Conservation (phyloP, 1,140 invertebrate genomes). For the Aphelenchoides besseyi region DNA sequence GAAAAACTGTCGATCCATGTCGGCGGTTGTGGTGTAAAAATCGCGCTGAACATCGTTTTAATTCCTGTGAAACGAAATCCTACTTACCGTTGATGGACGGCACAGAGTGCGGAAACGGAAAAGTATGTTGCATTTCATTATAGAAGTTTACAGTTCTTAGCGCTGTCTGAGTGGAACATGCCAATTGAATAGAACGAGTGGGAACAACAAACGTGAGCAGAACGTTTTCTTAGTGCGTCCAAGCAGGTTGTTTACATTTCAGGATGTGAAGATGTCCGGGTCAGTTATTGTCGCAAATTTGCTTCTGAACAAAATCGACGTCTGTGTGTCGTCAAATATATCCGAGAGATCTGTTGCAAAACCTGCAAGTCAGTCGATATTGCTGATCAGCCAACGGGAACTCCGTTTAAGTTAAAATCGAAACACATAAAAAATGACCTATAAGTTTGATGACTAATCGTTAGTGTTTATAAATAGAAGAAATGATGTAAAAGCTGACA, state of each 20-base stretch:
- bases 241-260: neutral
- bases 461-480: no score
- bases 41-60: constrained; percentile 32
- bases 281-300: constrained; percentile 14
- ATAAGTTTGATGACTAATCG: neutral
- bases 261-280: constrained; percentile 7
- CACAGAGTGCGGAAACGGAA: constrained; percentile 45
- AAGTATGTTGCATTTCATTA: constrained; percentile 26
- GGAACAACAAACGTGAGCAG: neutral
- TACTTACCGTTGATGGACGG: constrained; percentile 56
- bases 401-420: neutral
- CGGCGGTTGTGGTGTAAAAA: constrained; percentile 57
- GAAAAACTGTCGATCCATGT: constrained; percentile 37
- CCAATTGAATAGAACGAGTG: neutral
- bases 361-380: constrained; percentile 2
- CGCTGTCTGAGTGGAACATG: constrained; percentile 6
- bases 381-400: neutral
- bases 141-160: neutral
- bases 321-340: neutral
- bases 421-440: neutral
- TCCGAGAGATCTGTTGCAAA: constrained; percentile 13
- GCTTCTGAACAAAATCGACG: neutral
- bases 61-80: constrained; percentile 50
- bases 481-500: no score
- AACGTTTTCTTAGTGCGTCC: neutral